A percentile compares a stretch with the other conserved stretches of the same genome.
Conservation (phyloP, 1,140 invertebrate species). For the Papilio aristodemus region DNA sequence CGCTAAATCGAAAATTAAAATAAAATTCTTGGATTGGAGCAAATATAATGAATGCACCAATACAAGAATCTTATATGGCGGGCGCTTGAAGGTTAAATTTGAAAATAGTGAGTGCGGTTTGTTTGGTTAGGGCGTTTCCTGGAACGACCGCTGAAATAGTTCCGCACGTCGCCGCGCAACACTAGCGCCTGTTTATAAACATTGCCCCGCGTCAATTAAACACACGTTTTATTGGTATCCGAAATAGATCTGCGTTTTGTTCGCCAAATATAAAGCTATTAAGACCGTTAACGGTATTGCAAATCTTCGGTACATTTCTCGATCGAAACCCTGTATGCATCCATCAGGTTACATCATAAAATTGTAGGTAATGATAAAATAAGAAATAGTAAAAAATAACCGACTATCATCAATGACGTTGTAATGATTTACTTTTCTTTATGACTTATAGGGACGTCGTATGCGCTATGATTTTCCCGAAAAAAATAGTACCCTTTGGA, state of each 20-base stretch:
- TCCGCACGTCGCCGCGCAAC: slow-evolving; percentile 3
- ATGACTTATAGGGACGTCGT: too few relatives aligned
- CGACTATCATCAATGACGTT: too few relatives aligned
- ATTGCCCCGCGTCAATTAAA: slow-evolving; percentile 41
- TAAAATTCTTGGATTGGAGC: too few relatives aligned
- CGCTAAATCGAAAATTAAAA: too few relatives aligned
- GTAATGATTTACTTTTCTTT: too few relatives aligned
- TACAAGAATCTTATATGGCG: slow-evolving; percentile 19
- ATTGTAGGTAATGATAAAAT: too few relatives aligned
- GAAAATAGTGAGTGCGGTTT: slow-evolving; percentile 13
- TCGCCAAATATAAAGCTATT: background rate
- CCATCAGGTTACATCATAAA: too few relatives aligned
- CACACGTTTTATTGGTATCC: slow-evolving; percentile 35
- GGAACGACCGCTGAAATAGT: slow-evolving; percentile 9
- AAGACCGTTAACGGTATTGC: background rate
- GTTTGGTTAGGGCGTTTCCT: slow-evolving; percentile 13
- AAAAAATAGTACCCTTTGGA: too few relatives aligned
- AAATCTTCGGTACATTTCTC: background rate
- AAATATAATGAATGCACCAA: too few relatives aligned
- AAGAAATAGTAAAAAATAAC: too few relatives aligned
- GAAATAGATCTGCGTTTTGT: slow-evolving; percentile 10
- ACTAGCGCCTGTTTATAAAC: slow-evolving; percentile 21
- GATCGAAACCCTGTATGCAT: too few relatives aligned
- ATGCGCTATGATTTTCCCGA: too few relatives aligned
- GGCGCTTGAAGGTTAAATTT: slow-evolving; percentile 18